Percentiles rank a stretch among this genome's conserved stretches.
These are phyloP conservation scores for Drosophila nr. perissopoda DNA, from an alignment of 2,888 invertebrate species.

Conservation along the genomic window DNA sequence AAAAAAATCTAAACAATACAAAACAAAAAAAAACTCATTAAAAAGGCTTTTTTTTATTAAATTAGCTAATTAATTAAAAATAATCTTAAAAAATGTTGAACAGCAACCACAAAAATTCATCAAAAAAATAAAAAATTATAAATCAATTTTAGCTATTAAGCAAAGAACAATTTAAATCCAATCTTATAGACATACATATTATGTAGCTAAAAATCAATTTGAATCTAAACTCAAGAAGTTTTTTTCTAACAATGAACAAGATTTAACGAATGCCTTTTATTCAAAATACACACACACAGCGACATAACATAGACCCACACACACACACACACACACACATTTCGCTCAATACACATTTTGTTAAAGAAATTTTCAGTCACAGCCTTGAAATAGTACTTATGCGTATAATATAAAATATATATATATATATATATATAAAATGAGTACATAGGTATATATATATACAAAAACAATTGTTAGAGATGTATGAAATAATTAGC, in stretches of 20 bases:
- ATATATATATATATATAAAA: slow-evolving; percentile 24
- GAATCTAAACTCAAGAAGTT: slow-evolving; percentile 46
- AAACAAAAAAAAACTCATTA: slow-evolving; percentile 26
- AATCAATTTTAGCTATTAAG: slow-evolving; percentile 65
- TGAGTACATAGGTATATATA: slow-evolving; percentile 31
- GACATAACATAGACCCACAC: slow-evolving; percentile 3
- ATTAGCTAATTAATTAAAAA: slow-evolving; percentile 62
- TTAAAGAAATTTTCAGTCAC: slow-evolving; percentile 48
- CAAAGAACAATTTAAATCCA: slow-evolving; percentile 72
- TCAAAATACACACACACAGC: slow-evolving; percentile 39
- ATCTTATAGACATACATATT: slow-evolving; percentile 73
- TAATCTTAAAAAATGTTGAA: slow-evolving; percentile 41
- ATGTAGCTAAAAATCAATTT: slow-evolving; percentile 66
- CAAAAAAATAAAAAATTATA: slow-evolving; percentile 19
- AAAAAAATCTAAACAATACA: slow-evolving; percentile 40
- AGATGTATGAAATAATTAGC: slow-evolving; percentile 17
- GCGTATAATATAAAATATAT: slow-evolving; percentile 34
- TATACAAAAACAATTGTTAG: slow-evolving; percentile 25
- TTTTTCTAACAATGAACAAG: slow-evolving; percentile 50
- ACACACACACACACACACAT: slow-evolving; percentile 1
- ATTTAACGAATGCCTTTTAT: slow-evolving; percentile 70
- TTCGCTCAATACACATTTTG: slow-evolving; percentile 46
- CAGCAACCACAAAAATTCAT: slow-evolving; percentile 41
- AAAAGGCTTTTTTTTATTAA: slow-evolving; percentile 59
- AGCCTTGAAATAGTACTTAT: slow-evolving; percentile 58